phyloP scores from a whole-genome alignment of 2,888 invertebrate species.

The Drosophila meridionalis region DNA sequence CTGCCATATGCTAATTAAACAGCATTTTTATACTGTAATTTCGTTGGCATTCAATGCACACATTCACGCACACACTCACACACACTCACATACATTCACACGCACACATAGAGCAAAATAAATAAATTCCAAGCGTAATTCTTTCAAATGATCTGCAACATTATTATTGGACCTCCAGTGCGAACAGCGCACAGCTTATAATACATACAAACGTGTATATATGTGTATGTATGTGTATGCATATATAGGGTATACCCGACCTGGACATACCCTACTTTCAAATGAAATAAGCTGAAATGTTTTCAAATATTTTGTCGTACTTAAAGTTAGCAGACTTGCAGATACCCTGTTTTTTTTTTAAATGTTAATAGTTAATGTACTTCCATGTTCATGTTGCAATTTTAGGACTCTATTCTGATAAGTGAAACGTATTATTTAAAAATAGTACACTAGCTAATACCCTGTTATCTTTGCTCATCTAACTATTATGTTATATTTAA shows the following conservation, averaged over 20 bases:
- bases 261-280: not conserved
- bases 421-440: not conserved
- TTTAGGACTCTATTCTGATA: not conserved
- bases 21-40: constrained; percentile 67
- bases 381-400: not conserved
- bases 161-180: constrained; percentile 28
- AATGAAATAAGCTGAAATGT: no score
- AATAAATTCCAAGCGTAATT: constrained; percentile 49
- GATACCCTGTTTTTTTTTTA: not conserved
- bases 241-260: not conserved
- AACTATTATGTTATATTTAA: no score
- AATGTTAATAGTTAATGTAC: not conserved
- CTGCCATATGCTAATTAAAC: constrained; percentile 81
- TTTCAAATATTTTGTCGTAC: not conserved
- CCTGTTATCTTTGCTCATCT: no score
- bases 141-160: constrained; percentile 40
- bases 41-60: constrained; percentile 24
- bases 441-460: not conserved
- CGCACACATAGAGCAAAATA: constrained; percentile 25
- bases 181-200: constrained; percentile 16
- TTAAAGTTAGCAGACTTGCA: not conserved
- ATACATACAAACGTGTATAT: not conserved
- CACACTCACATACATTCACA: not conserved
- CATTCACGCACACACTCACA: not conserved
- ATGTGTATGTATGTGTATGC: not conserved